phyloP scores from a whole-genome alignment of 2,888 invertebrate species.

The Sarcophaga subvicina region DNA sequence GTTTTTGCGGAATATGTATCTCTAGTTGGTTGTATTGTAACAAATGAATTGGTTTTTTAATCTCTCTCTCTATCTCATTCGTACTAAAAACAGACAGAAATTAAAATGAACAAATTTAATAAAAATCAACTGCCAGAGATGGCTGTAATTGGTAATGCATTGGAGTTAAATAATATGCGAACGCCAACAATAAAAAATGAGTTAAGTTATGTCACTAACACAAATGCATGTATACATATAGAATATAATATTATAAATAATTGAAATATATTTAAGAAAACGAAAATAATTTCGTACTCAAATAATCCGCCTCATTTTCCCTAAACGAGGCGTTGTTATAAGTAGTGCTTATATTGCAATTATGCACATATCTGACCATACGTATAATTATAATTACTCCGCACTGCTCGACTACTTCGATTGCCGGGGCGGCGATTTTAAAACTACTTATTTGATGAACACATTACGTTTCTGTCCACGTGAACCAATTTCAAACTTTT shows the following conservation, averaged over 20 bases:
- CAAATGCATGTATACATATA: neutral
- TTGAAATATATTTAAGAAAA: conserved; percentile 6
- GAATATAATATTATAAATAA: neutral
- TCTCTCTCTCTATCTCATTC: too few relatives aligned
- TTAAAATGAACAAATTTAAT: conserved; percentile 5
- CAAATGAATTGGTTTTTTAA: neutral
- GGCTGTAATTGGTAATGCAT: conserved; percentile 34
- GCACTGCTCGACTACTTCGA: too few relatives aligned
- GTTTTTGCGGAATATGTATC: conserved; percentile 44
- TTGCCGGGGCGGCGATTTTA: too few relatives aligned
- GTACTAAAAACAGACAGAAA: conserved; percentile 15
- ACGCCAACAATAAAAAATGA: conserved; percentile 37
- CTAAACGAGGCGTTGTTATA: too few relatives aligned
- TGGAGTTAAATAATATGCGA: conserved; percentile 25
- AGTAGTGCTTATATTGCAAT: too few relatives aligned
- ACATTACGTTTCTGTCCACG: too few relatives aligned
- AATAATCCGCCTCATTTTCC: too few relatives aligned
- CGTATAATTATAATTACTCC: too few relatives aligned
- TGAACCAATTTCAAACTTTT: conserved; percentile 16
- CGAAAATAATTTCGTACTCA: neutral
- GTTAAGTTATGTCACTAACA: conserved; percentile 69
- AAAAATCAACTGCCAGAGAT: conserved; percentile 32
- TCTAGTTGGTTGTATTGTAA: conserved; percentile 18
- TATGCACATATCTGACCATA: too few relatives aligned
- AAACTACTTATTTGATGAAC: too few relatives aligned